Conservation (phyloP, 23 tunicate genomes). For the Styela plicata region DNA sequence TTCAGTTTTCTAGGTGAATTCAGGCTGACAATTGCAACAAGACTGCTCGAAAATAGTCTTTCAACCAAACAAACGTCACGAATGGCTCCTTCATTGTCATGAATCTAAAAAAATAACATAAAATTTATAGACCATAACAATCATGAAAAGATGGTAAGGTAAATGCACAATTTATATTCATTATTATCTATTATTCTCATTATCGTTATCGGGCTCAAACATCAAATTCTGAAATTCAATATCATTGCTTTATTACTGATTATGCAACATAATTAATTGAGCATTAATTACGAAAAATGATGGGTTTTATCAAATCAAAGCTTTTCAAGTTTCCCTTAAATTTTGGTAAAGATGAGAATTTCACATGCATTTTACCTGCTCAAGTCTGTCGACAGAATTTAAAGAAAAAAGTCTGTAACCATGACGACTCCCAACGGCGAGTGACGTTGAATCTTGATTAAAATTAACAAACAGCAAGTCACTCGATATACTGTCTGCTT, state of each 20-base stretch:
- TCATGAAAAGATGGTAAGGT: neutral
- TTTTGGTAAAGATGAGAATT: no score
- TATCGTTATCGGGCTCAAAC: neutral
- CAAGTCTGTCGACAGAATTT: constrained; percentile 47
- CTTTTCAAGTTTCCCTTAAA: no score
- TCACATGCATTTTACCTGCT: constrained; percentile 37
- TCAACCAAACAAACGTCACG: constrained; percentile 67
- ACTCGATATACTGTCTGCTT: constrained; percentile 31
- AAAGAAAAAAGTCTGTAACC: constrained; percentile 42
- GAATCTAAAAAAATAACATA: constrained; percentile 40
- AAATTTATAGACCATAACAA: neutral
- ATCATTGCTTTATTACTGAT: no score
- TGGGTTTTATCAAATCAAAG: no score
- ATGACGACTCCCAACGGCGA: constrained; percentile 51
- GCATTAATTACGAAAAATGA: no score
- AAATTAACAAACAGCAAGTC: constrained; percentile 52
- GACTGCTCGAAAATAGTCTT: constrained; percentile 60
- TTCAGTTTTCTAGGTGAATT: constrained; percentile 58
- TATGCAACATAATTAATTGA: no score
- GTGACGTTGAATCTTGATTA: constrained; percentile 55
- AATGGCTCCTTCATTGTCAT: constrained; percentile 35
- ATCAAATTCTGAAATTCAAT: no score
- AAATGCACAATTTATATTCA: neutral
- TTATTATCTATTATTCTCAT: neutral
- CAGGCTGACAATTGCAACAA: constrained; percentile 64